Conservation (phyloP, 2,113 vertebrate genomes). For the Rhinichthys klamathensis region DNA sequence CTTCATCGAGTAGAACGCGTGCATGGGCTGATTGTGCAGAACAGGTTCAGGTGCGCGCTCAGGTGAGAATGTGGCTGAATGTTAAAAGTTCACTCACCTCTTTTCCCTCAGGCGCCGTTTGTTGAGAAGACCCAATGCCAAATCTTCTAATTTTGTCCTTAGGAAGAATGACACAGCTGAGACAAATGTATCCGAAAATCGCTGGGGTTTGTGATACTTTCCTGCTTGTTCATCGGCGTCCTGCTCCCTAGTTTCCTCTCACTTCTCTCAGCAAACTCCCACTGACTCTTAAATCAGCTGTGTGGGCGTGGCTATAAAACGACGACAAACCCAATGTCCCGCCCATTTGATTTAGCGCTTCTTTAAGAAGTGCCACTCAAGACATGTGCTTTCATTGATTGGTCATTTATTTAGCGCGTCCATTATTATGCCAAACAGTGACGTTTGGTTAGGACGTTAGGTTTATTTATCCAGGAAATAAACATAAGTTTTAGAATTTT, state of each 20-base stretch:
- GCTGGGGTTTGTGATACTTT: not conserved
- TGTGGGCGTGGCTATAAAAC: slow-evolving; percentile 44
- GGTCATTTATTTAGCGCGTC: not conserved
- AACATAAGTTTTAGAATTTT: too few relatives aligned
- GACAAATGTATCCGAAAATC: not conserved
- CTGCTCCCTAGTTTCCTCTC: slow-evolving; percentile 20
- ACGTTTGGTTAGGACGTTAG: not conserved
- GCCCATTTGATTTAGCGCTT: slow-evolving; percentile 48
- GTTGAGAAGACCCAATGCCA: slow-evolving; percentile 3
- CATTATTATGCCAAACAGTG: not conserved
- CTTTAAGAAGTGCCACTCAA: slow-evolving; percentile 31
- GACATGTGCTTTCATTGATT: slow-evolving; percentile 29
- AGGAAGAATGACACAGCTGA: not conserved
- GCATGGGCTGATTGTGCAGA: slow-evolving; percentile 5
- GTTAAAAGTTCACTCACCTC: not conserved
- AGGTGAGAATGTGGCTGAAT: not conserved
- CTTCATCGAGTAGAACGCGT: not conserved
- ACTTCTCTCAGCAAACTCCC: slow-evolving; percentile 27
- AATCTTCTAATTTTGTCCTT: not conserved
- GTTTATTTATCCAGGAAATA: too few relatives aligned
- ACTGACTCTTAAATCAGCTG: slow-evolving; percentile 49
- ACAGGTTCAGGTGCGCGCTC: slow-evolving; percentile 19
- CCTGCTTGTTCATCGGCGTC: not conserved
- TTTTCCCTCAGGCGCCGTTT: slow-evolving; percentile 1
- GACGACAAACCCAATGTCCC: slow-evolving; percentile 28